Conservation (phyloP, 2,113 vertebrate species). For the Henicopernis longicauda region DNA sequence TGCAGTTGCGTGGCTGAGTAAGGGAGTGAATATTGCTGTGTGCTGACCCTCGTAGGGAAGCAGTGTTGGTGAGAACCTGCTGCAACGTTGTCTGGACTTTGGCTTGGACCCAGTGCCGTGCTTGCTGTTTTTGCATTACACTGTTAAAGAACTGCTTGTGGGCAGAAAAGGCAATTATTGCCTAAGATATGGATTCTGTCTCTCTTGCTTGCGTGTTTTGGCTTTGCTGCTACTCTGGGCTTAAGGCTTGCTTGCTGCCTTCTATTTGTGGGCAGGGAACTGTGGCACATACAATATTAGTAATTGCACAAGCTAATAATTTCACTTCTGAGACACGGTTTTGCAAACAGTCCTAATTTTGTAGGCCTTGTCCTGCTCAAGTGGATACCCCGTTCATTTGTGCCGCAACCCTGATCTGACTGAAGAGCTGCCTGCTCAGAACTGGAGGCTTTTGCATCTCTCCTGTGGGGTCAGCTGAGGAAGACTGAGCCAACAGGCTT, state of each 20-base stretch:
- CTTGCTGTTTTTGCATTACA: neutral
- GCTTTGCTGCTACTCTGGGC: neutral
- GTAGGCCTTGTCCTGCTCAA: neutral
- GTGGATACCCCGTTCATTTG: neutral
- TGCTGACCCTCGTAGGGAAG: rapidly evolving
- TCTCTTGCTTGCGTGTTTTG: neutral
- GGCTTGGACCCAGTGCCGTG: neutral
- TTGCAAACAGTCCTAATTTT: neutral
- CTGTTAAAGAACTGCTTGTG: neutral
- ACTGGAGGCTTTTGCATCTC: neutral
- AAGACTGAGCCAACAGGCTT: neutral
- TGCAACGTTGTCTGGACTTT: neutral
- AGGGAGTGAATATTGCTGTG: too few species aligned
- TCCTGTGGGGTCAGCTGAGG: neutral
- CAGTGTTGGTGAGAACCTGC: neutral
- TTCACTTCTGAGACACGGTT: neutral
- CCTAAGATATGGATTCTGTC: neutral
- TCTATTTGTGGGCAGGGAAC: neutral
- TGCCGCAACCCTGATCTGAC: neutral
- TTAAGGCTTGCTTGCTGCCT: neutral
- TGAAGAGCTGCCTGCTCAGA: neutral
- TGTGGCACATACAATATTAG: neutral
- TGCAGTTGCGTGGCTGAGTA: rapidly evolving
- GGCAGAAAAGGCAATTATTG: neutral
- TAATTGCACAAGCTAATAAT: neutral